These are phyloP conservation scores for Eristalis arbustorum DNA, from an alignment of 2,888 invertebrate species.

Conservation along the genomic window DNA sequence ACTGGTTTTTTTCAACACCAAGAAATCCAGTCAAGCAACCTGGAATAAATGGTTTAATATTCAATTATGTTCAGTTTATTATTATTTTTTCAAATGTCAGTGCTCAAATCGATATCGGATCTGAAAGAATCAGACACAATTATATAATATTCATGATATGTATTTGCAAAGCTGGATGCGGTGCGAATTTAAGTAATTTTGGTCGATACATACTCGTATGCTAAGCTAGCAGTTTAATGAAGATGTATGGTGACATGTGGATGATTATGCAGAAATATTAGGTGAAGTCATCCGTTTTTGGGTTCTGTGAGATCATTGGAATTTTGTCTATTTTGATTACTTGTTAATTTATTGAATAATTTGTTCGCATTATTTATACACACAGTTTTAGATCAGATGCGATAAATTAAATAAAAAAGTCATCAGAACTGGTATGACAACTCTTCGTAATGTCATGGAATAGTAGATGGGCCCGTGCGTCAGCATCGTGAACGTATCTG, in stretches of 20 bases:
- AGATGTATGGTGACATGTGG: not conserved
- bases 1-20: not conserved
- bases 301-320: not conserved
- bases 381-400: not conserved
- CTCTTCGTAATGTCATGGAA: not conserved
- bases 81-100: not conserved
- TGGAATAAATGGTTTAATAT: conserved; percentile 17
- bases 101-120: not conserved
- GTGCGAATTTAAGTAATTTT: not conserved
- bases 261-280: not conserved
- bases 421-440: not conserved
- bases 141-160: not conserved
- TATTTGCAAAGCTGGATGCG: not conserved
- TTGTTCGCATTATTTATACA: not conserved
- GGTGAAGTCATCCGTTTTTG: not conserved
- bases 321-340: not conserved
- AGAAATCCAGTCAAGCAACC: not conserved
- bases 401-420: not conserved
- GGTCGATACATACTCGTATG: not conserved
- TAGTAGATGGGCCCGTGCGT: not conserved
- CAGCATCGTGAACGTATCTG: not conserved
- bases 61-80: not conserved
- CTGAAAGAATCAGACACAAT: not conserved
- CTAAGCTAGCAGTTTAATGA: not conserved
- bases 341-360: not conserved